Percentiles rank a stretch among this genome's conserved stretches.
Evolutionary conservation across 2,113 vertebrate species (phyloP).

Genomic region (Mixornis gularis): DNA sequence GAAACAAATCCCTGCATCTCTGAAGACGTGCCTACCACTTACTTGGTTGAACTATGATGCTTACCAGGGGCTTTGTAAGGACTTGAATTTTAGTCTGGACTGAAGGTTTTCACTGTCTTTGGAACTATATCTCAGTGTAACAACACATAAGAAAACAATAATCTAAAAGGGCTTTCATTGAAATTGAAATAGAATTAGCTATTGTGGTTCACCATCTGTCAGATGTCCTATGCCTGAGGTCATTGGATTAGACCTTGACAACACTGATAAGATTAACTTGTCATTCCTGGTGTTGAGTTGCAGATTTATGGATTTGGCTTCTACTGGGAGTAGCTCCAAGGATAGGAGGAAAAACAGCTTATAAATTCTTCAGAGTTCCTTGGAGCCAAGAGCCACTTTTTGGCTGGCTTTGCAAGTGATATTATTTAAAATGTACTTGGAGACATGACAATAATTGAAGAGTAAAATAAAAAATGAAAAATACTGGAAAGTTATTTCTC

Average conservation of each 20-base stretch:
- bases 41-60: neutral
- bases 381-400: constrained; percentile 48
- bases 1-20: neutral
- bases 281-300: constrained; percentile 54
- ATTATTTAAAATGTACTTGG: constrained; percentile 54
- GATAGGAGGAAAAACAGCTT: constrained; percentile 58
- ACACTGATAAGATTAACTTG: constrained; percentile 49
- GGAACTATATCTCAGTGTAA: neutral
- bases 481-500: neutral
- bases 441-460: constrained; percentile 29
- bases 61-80: neutral
- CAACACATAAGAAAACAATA: neutral
- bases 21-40: neutral
- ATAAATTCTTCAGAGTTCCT: constrained; percentile 65
- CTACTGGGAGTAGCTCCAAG: constrained; percentile 30
- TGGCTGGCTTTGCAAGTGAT: constrained; percentile 30
- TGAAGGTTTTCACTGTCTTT: neutral
- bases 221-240: neutral
- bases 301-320: constrained; percentile 60
- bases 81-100: neutral
- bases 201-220: neutral
- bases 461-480: constrained; percentile 31
- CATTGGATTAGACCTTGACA: constrained; percentile 16
- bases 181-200: neutral
- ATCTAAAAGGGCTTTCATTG: neutral